A percentile compares a stretch with the other conserved stretches of the same genome.
Conservation (phyloP, 2,113 vertebrate genomes). For the Sakesphorus luctuosus region DNA sequence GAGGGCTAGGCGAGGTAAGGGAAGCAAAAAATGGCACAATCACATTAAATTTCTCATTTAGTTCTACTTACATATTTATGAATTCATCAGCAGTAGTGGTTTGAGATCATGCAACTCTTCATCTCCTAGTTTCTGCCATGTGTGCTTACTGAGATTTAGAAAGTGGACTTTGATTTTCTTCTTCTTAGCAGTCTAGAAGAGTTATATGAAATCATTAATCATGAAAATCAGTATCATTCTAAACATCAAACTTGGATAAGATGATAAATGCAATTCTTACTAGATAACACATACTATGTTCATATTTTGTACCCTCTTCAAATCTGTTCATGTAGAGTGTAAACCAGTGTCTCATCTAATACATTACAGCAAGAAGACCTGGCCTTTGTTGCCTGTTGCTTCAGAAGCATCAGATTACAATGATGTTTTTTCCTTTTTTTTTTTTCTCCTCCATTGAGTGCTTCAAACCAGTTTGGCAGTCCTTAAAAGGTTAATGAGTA, state of each 20-base stretch:
- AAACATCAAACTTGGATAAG: not conserved
- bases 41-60: not conserved
- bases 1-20: not conserved
- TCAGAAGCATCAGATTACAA: not conserved
- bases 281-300: not conserved
- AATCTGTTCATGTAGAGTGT: not conserved
- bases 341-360: not conserved
- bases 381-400: not conserved
- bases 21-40: not conserved
- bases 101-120: not conserved
- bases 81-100: not conserved
- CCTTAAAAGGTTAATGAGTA: slow-evolving; percentile 63
- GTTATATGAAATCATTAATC: not conserved
- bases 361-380: not conserved
- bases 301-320: not conserved
- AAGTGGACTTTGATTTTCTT: not conserved
- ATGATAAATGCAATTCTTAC: not conserved
- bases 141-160: not conserved
- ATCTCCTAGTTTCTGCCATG: not conserved
- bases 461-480: slow-evolving; percentile 14
- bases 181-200: not conserved
- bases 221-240: not conserved
- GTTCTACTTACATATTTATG: not conserved
- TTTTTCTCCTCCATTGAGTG: not conserved
- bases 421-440: not conserved